These are phyloP conservation scores for Pogoniulus pusillus DNA, from an alignment of 2,797 vertebrate species.

Conservation along the genomic window DNA sequence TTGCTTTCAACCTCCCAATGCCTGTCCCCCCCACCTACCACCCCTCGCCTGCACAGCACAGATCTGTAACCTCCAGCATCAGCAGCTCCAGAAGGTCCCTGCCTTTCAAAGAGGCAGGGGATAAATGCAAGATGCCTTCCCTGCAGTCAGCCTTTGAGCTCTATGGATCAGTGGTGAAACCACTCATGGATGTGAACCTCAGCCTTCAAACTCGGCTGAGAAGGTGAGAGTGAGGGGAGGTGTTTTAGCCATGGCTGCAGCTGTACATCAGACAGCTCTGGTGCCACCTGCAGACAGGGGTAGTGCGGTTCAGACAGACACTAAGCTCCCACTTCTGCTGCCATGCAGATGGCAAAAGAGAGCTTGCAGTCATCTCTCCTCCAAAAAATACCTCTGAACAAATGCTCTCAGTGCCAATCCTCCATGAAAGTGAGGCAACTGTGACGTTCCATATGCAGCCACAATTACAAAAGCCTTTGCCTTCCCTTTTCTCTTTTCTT, in stretches of 20 bases:
- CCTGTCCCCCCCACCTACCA: background rate
- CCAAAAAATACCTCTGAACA: background rate
- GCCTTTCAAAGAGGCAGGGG: background rate
- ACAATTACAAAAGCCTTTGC: background rate
- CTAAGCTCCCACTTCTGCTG: background rate
- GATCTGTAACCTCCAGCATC: fast-evolving
- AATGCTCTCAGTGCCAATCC: background rate
- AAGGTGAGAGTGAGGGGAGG: background rate
- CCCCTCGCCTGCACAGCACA: background rate
- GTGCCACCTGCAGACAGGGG: background rate
- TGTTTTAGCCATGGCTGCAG: background rate
- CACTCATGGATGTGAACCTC: background rate
- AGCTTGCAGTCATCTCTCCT: background rate
- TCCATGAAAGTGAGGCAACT: background rate
- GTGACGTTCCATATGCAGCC: background rate
- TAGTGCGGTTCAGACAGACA: background rate
- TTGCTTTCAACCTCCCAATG: background rate
- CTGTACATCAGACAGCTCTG: background rate
- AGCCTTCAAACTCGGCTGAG: background rate
- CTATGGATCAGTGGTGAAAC: background rate
- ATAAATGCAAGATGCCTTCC: background rate
- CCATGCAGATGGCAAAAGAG: background rate
- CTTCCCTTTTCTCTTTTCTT: no score
- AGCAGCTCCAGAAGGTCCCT: background rate
- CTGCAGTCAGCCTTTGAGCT: background rate